Evolutionary conservation across 2,888 invertebrate species (phyloP), one percentile per base, ranked within the genome.

Genomic region (Morinoia aosen): DNA sequence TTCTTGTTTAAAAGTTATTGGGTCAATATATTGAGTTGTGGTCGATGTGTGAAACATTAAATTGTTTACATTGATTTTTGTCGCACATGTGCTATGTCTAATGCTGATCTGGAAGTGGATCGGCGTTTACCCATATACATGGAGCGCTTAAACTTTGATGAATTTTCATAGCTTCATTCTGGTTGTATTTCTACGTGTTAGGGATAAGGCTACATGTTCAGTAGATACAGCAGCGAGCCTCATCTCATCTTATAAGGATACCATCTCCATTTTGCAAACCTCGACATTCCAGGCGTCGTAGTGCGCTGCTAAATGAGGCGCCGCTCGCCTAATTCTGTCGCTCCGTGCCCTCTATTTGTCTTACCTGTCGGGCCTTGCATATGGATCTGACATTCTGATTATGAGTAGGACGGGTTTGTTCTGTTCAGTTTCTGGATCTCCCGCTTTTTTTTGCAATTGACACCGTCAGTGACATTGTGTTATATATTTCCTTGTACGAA

Each of bases 281-380:
- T 40, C 8, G 90, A 39, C 90, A 40, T 40, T 90, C 48, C 90
- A 90, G 90, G 14, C 40, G 90, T 11, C 90, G 90, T 39, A 39
- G 48, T 19, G 90, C 40, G 19, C 19, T 39, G 40, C 90, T 90
- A 39, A 90, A 90, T 39, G 90, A 90, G 90, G 90, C 90, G 16
- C 48, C 39, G 90, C 39, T 16, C 48, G 14, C 40, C 90, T 90
- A 90, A 90, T 90, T 90, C 40, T 90, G 39, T 90, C 90, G 48
- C 90, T 48, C 90, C 39, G 14, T 90, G 40, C 48, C 40, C 90
- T 90, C 90, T 90, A 90, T 40, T 90, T 39, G 90, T 90, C 90
- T 33, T 12, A 40, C 90, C 90, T 90, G 39, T 14, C 14, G 1
- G 90, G 16, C 90, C 25, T 33, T 76, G 25, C 25, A 16, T 76